Evolutionary conservation across 1,140 invertebrate genomes (phyloP), one percentile per base, ranked within the genome.

Genomic region (Trachymyrmex cornetzi): DNA sequence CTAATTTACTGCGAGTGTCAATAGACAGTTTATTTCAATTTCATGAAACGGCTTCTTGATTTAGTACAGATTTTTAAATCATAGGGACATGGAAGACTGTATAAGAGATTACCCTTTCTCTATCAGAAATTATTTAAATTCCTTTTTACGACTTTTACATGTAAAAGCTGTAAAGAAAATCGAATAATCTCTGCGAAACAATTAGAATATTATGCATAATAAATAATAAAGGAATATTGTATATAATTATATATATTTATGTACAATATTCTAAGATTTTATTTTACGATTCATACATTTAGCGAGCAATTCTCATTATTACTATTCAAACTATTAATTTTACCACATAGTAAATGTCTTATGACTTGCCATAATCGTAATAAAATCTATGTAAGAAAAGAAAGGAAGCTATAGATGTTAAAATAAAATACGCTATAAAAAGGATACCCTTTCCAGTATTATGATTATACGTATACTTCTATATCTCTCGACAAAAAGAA

Each of bases 11-110:
- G 12, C 61, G 14, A 50, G 14, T 50, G 48, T 66, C 61, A 57
- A 66, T 61, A 66, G 59, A 79, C 34, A 19, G 69, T 72, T 75
- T 59, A 77, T 44, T 77, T 44, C 24, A 53, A 59, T 61, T 61
- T 44, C 14, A 66, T 3, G 38, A 69, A 12, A 66, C 6, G 2
- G 6, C 24, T 48, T 64, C 24, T n/a, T n/a, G 11, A 24, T 27
- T 77, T 48, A 19, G 9, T 24, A 27, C 2, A 27, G 5, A 77
- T 48, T 30, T 77, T 14, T 24, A 66, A 64, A 48, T 64, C 24
- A 7, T 30, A 16, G 16, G 12, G 22, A 34, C 38, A 0, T 75
- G 14, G 3, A 66, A n/a, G 48, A 66, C 24, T 27, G 30, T 11
- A 34, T 11, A 34, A 30, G 9, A 14, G 38, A 64, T 3, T 24